Conservation (phyloP, 2,113 vertebrate species). For the Vulpes lagopus region DNA sequence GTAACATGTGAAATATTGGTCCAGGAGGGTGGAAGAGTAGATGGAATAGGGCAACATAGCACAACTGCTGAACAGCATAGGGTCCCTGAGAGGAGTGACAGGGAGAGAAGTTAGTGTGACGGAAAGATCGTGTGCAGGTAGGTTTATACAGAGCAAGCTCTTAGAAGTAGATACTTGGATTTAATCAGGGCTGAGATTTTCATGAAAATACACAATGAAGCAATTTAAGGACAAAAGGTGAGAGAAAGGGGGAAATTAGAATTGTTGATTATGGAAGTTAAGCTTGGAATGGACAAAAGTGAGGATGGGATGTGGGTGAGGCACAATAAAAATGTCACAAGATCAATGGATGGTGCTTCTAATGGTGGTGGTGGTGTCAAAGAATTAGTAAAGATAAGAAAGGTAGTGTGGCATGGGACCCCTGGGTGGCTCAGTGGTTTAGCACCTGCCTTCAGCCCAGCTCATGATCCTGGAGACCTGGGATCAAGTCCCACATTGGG, state of each 20-base stretch:
- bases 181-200: background rate
- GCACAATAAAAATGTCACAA: background rate
- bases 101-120: fast-evolving
- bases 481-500: no score
- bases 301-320: background rate
- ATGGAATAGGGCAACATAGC: fast-evolving
- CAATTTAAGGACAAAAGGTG: background rate
- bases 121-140: background rate
- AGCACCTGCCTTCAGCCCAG: no score
- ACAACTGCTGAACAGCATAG: no score
- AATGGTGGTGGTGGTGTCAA: background rate
- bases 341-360: background rate
- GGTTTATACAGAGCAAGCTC: background rate
- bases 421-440: no score
- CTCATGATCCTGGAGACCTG: no score
- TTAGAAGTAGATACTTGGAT: background rate
- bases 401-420: background rate
- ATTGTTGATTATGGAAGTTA: background rate
- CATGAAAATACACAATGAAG: background rate
- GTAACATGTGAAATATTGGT: background rate
- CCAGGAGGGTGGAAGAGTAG: background rate
- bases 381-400: background rate
- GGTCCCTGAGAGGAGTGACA: no score
- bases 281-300: background rate
- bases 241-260: background rate